These are phyloP conservation scores for Sebastes minor DNA, from an alignment of 2,797 vertebrate species.

Conservation along the genomic window DNA sequence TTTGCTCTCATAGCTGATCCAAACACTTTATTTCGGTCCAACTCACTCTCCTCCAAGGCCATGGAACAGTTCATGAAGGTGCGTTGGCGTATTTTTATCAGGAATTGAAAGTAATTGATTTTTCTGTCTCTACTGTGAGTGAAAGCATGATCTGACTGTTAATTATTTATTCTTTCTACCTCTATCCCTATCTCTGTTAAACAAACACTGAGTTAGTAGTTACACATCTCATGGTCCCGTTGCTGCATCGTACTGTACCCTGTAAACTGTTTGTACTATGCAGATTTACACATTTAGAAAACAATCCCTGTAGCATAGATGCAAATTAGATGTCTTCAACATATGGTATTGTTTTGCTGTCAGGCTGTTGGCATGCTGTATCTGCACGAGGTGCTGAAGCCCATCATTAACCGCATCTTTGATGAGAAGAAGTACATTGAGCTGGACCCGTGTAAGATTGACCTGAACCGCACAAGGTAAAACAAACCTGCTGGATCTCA, in stretches of 20 bases:
- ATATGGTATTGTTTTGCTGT: conserved; percentile 42
- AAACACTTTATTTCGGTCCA: conserved; percentile 93
- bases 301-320: not conserved
- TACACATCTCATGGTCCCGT: no score
- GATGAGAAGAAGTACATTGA: conserved; percentile 95
- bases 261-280: not conserved
- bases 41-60: conserved; percentile 92
- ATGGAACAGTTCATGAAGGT: conserved; percentile 98
- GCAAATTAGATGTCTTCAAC: conserved; percentile 27
- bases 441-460: conserved; percentile 92
- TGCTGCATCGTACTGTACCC: not conserved
- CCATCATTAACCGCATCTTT: conserved; percentile 87
- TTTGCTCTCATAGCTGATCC: conserved; percentile 85
- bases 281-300: not conserved
- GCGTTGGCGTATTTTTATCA: conserved; percentile 25
- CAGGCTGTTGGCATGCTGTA: conserved; percentile 94
- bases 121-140: not conserved
- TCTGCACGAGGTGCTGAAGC: conserved; percentile 90
- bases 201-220: not conserved
- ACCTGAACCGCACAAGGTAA: conserved; percentile 86
- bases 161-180: not conserved
- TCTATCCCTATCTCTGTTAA: not conserved
- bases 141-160: not conserved
- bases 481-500: not conserved
- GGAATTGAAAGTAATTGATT: not conserved